Evolutionary conservation across 2,113 vertebrate genomes (phyloP).

Genomic region (Rhadina sibilatrix): DNA sequence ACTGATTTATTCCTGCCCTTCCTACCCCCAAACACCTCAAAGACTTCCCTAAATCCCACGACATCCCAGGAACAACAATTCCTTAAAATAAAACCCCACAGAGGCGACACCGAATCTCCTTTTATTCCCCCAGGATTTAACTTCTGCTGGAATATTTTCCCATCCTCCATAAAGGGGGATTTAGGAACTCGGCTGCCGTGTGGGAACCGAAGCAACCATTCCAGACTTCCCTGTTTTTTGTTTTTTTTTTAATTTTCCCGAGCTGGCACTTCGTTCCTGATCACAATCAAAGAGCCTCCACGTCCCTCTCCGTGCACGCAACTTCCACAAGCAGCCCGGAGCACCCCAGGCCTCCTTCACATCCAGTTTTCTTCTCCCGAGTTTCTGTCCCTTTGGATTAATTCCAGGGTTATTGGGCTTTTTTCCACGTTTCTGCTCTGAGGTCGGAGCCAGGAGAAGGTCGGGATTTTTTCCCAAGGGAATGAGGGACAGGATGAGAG

Average conservation of each 20-base stretch:
- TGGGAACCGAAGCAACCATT: not conserved
- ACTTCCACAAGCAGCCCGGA: not conserved
- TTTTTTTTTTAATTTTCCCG: not conserved
- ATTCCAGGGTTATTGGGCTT: accelerated
- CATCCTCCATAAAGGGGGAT: accelerated
- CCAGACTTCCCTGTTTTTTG: accelerated
- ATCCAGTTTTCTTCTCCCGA: not conserved
- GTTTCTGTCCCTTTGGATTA: not conserved
- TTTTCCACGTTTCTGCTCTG: accelerated
- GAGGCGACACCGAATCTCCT: not conserved
- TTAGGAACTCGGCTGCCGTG: not conserved
- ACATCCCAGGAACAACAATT: not conserved
- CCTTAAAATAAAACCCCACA: not conserved
- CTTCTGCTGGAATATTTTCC: not conserved
- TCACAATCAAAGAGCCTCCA: not conserved
- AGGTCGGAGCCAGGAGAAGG: not conserved
- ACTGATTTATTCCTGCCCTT: not conserved
- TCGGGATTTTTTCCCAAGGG: not conserved
- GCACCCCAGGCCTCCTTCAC: not conserved
- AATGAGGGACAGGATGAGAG: accelerated
- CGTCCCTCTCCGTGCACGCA: accelerated
- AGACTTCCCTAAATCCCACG: accelerated
- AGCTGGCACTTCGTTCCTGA: not conserved
- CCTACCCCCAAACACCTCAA: not conserved
- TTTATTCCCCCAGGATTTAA: not conserved